Base-by-base conservation (phyloP, 2,797 vertebrate genomes). In the Synanceia verrucosa region DNA sequence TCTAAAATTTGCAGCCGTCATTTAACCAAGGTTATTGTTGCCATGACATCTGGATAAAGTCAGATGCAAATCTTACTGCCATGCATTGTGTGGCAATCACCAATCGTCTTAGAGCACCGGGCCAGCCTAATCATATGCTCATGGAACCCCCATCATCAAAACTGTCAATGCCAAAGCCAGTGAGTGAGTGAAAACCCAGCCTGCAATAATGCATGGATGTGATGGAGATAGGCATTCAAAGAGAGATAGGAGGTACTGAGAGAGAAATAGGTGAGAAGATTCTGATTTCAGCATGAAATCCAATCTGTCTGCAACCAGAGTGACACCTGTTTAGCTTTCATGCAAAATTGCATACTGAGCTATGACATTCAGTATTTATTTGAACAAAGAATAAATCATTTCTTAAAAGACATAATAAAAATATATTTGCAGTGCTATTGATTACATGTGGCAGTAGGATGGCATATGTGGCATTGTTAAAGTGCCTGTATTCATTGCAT, bases 281-380 rank as follows among this genome's bases (percentile, higher is more conserved):
- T 72, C 21, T 43, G 63, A 67, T 71, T 83, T 69, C 82, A 69
- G 76, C 72, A 78, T 76, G 76, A 64, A 58, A 79, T 63, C 57
- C 81, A 62, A 80, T 84, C 78, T 72, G 60, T 79, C 48, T 74
- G 56, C 5, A 47, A 48, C 53, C 28, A 53, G 50, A 82, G 46
- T 74, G 72, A 81, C 79, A 86, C 72, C 78, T 74, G 84, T 70
- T 84, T 62, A 68, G 72, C 71, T 86, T 82, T 81, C 70, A 87
- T 75, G 81, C 63, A 83, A 51, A 81, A 63, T 41, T 72, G 36
- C 74, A 85, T 36, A 33, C 68, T 60, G 76, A 63, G 70, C 47
- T 70, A 63, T 39, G 51, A 72, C 46, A 72, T 51, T 21, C 73
- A 63, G 48, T 44, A 18, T 28, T 68, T 9, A 29, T 31, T 53